Evolutionary conservation across 1,140 invertebrate genomes (phyloP).

Genomic region (Drosophila albomicans): DNA sequence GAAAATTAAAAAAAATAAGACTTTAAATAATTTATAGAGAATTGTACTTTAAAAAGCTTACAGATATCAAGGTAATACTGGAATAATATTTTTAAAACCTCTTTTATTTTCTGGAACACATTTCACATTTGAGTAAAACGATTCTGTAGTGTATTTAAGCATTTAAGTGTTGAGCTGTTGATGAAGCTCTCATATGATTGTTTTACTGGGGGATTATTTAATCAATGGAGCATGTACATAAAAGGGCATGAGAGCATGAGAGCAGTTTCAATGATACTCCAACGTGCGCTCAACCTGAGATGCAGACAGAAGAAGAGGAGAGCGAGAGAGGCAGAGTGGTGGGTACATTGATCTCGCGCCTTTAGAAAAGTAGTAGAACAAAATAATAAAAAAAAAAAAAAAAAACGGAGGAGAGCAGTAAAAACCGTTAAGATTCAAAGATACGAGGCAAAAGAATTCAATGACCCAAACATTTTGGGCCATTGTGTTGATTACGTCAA

Average conservation of each 20-base stretch:
- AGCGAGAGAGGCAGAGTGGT: background rate
- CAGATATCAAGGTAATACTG: too few relatives aligned
- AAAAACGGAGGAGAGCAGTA: constrained; percentile 2
- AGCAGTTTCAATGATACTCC: constrained; percentile 55
- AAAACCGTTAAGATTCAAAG: constrained; percentile 73
- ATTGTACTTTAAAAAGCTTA: too few relatives aligned
- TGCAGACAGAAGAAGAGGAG: background rate
- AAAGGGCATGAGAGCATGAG: constrained; percentile 62
- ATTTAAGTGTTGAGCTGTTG: background rate
- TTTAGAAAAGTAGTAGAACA: constrained; percentile 23
- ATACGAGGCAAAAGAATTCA: constrained; percentile 65
- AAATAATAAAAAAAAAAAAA: background rate
- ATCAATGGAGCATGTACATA: constrained; percentile 68
- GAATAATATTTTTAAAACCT: too few relatives aligned
- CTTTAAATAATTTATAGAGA: too few relatives aligned
- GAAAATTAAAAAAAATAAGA: too few relatives aligned
- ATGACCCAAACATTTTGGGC: constrained; percentile 77
- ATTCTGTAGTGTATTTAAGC: background rate
- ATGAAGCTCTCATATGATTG: background rate
- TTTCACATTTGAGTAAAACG: background rate
- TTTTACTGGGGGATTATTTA: constrained; percentile 63
- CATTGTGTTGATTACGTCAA: constrained; percentile 81
- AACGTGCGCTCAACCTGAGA: constrained; percentile 59
- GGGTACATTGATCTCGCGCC: constrained; percentile 75
- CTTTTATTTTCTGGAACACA: too few relatives aligned